A percentile compares a stretch with the other conserved stretches of the same genome.
These are phyloP conservation scores for Nymphalis polychloros DNA, from an alignment of 2,888 invertebrate genomes.

Conservation along the genomic window DNA sequence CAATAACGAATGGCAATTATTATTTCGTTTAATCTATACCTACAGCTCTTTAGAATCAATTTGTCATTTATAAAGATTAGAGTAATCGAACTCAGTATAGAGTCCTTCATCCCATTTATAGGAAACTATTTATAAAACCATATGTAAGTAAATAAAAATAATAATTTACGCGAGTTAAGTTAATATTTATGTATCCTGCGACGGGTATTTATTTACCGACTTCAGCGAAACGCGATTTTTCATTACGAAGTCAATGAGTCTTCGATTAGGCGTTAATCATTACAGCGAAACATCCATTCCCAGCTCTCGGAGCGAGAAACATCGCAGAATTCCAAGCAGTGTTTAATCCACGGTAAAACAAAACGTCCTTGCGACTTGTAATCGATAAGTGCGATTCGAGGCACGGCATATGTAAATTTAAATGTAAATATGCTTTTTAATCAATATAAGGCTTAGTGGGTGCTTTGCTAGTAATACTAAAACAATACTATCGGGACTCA, in stretches of 20 bases:
- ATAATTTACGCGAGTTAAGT: background rate
- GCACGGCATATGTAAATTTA: slow-evolving; percentile 77
- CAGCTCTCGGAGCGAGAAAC: slow-evolving; percentile 27
- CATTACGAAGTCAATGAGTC: slow-evolving; percentile 35
- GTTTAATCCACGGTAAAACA: slow-evolving; percentile 37
- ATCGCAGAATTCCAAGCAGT: slow-evolving; percentile 34
- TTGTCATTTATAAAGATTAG: no score
- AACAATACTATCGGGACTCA: slow-evolving; percentile 71
- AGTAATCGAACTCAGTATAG: no score
- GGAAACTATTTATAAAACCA: no score
- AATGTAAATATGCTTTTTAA: slow-evolving; percentile 75
- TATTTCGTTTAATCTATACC: no score
- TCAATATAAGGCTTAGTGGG: slow-evolving; percentile 63
- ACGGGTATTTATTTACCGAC: slow-evolving; percentile 11
- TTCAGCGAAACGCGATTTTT: slow-evolving; percentile 30
- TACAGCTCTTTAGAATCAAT: no score
- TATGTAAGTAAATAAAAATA: background rate
- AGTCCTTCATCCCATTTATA: no score
- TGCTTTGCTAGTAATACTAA: slow-evolving; percentile 48
- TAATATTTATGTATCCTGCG: background rate
- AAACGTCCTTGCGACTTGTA: slow-evolving; percentile 51
- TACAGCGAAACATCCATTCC: slow-evolving; percentile 37
- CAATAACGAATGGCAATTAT: no score
- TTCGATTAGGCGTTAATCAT: slow-evolving; percentile 40
- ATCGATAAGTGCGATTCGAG: slow-evolving; percentile 73